phyloP scores from a whole-genome alignment of 2,113 vertebrate genomes.

The Phycodurus eques region DNA sequence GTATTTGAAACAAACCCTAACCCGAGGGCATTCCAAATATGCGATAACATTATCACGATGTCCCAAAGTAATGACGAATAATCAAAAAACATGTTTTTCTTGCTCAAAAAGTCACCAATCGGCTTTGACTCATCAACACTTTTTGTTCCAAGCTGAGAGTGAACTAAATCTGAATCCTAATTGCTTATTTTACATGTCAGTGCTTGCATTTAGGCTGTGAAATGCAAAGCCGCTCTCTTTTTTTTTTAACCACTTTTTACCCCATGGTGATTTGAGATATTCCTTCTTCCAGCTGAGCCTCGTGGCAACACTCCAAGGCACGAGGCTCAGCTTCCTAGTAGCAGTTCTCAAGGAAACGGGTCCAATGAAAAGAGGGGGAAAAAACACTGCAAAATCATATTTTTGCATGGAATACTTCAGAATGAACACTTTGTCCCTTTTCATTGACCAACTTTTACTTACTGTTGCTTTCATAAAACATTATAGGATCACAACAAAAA shows the following conservation, averaged over 20 bases:
- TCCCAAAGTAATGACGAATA: too few relatives aligned
- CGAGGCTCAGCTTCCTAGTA: constrained; percentile 13
- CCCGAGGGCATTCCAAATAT: neutral
- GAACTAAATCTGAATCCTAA: constrained; percentile 33
- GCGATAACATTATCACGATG: neutral
- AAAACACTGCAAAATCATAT: neutral
- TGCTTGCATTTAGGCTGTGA: constrained; percentile 17
- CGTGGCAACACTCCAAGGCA: constrained; percentile 29
- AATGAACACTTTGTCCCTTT: neutral
- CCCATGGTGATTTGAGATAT: constrained; percentile 4
- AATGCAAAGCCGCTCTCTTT: constrained; percentile 37
- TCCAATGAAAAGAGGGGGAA: neutral
- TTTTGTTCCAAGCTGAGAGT: constrained; percentile 8
- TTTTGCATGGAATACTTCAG: neutral
- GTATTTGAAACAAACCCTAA: too few relatives aligned
- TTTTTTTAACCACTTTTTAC: neutral
- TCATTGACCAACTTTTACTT: neutral
- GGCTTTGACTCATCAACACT: neutral
- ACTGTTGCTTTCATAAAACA: neutral
- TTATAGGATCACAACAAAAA: too few relatives aligned
- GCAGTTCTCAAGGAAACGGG: constrained; percentile 13
- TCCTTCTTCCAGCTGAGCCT: constrained; percentile 5
- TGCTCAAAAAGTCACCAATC: neutral
- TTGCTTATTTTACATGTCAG: constrained; percentile 40
- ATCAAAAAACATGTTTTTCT: neutral